phyloP scores from a whole-genome alignment of 2,888 invertebrate species.

The Ectropis crepuscularia region DNA sequence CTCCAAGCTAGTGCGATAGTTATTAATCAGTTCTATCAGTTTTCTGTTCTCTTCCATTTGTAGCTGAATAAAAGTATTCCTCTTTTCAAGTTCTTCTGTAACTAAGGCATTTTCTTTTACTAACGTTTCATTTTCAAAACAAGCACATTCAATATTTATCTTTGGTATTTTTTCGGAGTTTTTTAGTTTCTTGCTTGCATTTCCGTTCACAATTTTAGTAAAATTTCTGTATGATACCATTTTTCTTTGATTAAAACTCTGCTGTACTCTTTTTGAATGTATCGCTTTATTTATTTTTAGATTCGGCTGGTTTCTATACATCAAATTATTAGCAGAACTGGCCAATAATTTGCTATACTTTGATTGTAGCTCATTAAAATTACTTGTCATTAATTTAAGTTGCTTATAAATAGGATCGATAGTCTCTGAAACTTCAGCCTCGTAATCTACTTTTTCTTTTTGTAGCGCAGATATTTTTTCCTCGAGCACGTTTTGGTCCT shows the following conservation, averaged over 20 bases:
- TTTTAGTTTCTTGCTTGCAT: neutral
- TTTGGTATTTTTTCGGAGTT: neutral
- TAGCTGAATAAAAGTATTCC: neutral
- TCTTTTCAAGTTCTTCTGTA: neutral
- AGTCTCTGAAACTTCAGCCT: neutral
- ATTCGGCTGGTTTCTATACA: neutral
- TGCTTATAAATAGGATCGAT: neutral
- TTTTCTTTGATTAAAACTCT: too few species aligned
- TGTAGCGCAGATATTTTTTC: neutral
- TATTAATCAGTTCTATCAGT: neutral
- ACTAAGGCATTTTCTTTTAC: neutral
- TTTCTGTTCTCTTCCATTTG: neutral
- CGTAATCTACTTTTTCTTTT: neutral
- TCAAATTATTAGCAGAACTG: neutral
- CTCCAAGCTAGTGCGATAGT: neutral
- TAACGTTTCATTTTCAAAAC: neutral
- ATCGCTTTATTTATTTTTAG: neutral
- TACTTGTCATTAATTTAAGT: neutral
- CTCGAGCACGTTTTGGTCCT: neutral
- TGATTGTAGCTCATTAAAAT: neutral
- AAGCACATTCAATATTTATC: neutral
- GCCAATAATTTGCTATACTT: neutral
- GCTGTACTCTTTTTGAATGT: too few species aligned
- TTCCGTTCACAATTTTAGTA: too few species aligned
- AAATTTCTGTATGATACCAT: too few species aligned